Evolutionary conservation across 2,797 vertebrate species (phyloP).

Genomic region (Megalops cyprinoides): DNA sequence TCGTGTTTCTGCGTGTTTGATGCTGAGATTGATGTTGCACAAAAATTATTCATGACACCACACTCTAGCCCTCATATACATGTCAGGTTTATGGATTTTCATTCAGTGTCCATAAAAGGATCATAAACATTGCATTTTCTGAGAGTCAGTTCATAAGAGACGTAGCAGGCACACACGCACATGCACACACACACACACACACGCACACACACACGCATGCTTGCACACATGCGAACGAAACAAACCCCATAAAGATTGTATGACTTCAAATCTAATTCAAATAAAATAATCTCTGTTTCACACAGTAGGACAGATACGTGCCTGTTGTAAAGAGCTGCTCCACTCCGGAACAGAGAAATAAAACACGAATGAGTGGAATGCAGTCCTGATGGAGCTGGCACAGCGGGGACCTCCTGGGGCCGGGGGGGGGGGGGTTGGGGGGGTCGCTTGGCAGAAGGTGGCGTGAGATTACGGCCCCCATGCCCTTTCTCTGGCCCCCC

Average conservation of each 20-base stretch:
- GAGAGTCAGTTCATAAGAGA: neutral
- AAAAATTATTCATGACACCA: neutral
- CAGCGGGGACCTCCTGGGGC: neutral
- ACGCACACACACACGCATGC: too few relatives aligned
- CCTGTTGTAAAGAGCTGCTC: neutral
- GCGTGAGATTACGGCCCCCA: slow-evolving; percentile 14
- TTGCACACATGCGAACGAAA: too few relatives aligned
- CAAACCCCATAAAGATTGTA: too few relatives aligned
- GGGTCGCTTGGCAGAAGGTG: neutral
- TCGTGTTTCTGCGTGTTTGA: slow-evolving; percentile 48
- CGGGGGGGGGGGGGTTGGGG: neutral
- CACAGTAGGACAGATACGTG: too few relatives aligned
- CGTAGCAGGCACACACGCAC: neutral
- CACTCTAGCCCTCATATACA: neutral
- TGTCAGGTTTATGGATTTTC: neutral
- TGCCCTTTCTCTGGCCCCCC: neutral
- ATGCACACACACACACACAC: too few relatives aligned
- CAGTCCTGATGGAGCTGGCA: neutral
- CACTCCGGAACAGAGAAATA: neutral
- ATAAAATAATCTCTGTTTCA: too few relatives aligned
- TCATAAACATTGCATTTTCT: neutral
- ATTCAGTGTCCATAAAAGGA: neutral
- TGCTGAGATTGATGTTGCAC: slow-evolving; percentile 8
- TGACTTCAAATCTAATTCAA: too few relatives aligned
- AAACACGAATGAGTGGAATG: neutral